These are phyloP conservation scores for Acomys russatus DNA, from an alignment of 2,797 vertebrate genomes.

Conservation along the genomic window DNA sequence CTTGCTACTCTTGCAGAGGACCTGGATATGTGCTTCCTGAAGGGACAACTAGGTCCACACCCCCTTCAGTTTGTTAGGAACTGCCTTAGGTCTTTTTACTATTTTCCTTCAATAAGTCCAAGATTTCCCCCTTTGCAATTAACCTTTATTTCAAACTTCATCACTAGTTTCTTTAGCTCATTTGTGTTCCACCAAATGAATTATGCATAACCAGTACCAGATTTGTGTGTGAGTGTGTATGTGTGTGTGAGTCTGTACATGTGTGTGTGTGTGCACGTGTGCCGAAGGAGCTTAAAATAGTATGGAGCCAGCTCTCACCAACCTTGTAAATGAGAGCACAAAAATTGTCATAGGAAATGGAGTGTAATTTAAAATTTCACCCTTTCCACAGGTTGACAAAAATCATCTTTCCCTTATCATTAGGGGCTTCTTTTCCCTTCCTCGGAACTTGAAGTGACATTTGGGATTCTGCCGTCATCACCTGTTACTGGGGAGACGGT, in stretches of 20 bases:
- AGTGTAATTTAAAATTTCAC: conserved; percentile 16
- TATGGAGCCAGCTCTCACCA: conserved; percentile 43
- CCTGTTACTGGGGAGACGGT: background rate
- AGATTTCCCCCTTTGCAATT: conserved; percentile 33
- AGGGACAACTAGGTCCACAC: background rate
- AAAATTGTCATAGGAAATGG: conserved; percentile 49
- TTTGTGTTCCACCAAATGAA: conserved; percentile 62
- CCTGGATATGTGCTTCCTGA: background rate
- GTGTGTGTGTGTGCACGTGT: background rate
- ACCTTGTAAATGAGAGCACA: conserved; percentile 46
- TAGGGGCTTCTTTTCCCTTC: background rate
- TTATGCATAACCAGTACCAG: conserved; percentile 59
- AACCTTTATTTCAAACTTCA: conserved; percentile 69
- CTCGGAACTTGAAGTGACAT: background rate
- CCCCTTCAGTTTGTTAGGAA: background rate
- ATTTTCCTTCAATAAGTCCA: background rate
- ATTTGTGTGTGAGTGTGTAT: background rate
- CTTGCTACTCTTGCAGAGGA: background rate
- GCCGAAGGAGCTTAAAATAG: conserved; percentile 65
- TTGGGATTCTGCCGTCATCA: background rate
- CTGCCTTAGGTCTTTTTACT: background rate
- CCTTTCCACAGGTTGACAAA: background rate
- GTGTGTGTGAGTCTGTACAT: background rate
- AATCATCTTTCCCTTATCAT: conserved; percentile 25
- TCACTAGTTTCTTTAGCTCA: conserved; percentile 53